phyloP scores from a whole-genome alignment of 2,113 vertebrate genomes.

The Microtus oregoni region DNA sequence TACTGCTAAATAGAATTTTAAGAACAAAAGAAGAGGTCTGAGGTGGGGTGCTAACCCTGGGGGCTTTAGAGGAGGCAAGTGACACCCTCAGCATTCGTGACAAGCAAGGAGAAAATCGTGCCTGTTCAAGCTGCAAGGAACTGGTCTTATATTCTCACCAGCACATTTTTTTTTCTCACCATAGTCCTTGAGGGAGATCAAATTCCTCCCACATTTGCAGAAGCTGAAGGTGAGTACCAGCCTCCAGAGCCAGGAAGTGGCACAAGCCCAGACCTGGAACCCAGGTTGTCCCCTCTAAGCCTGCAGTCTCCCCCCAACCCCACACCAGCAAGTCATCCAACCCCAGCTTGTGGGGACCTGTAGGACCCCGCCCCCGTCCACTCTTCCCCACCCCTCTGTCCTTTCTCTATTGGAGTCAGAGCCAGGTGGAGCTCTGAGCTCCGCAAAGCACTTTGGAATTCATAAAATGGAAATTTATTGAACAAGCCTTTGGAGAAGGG shows the following conservation, averaged over 20 bases:
- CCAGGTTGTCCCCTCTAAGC: not conserved
- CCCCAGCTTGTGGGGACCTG: too few relatives aligned
- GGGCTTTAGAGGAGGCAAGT: not conserved
- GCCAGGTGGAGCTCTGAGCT: slow-evolving; percentile 61
- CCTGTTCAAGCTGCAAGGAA: not conserved
- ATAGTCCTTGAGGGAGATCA: not conserved
- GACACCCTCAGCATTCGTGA: not conserved
- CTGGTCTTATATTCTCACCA: too few relatives aligned
- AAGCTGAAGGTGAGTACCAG: not conserved
- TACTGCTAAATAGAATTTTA: not conserved
- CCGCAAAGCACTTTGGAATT: slow-evolving; percentile 81
- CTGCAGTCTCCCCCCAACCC: not conserved
- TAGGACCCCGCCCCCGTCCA: too few relatives aligned
- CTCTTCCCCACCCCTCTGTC: not conserved
- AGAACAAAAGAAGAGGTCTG: not conserved
- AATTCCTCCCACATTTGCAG: not conserved
- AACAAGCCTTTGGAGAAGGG: slow-evolving; percentile 83
- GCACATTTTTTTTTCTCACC: not conserved
- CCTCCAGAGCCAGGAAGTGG: not conserved
- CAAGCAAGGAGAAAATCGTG: not conserved
- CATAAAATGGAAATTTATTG: slow-evolving; percentile 86
- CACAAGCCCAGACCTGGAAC: not conserved
- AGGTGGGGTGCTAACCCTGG: not conserved
- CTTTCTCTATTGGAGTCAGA: not conserved
- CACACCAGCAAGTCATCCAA: not conserved